Evolutionary conservation across 2,797 vertebrate species (phyloP).

Genomic region (Basileuterus tristriatus): DNA sequence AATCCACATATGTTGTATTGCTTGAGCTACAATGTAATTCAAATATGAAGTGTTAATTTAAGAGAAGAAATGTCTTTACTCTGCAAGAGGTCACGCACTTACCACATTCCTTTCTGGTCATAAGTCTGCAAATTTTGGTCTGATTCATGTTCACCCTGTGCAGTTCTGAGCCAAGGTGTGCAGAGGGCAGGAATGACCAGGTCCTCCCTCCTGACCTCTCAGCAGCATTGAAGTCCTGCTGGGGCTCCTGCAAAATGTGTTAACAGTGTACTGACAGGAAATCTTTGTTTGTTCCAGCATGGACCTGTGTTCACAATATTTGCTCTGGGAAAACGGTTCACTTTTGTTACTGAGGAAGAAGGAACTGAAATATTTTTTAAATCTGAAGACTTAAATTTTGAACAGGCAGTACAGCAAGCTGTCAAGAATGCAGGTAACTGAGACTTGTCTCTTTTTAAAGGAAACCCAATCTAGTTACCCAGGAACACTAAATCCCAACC

Average conservation of each 20-base stretch:
- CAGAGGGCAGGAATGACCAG: neutral
- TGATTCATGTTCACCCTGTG: neutral
- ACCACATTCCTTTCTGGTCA: neutral
- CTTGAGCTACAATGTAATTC: neutral
- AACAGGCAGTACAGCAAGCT: slow-evolving; percentile 79
- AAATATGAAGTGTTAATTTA: neutral
- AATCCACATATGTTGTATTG: neutral
- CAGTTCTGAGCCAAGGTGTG: neutral
- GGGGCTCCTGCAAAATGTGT: neutral
- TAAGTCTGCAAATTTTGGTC: neutral
- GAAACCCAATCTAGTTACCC: neutral
- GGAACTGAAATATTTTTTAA: slow-evolving; percentile 79
- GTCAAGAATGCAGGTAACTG: slow-evolving; percentile 78
- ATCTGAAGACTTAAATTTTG: slow-evolving; percentile 82
- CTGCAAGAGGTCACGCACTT: neutral
- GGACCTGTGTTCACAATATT: slow-evolving; percentile 83
- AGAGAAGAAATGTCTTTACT: neutral
- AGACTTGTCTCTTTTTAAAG: neutral
- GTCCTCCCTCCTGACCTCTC: neutral
- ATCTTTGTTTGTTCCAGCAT: slow-evolving; percentile 67
- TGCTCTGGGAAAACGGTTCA: slow-evolving; percentile 79
- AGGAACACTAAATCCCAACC: neutral
- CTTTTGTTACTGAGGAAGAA: slow-evolving; percentile 83
- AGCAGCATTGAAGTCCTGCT: fast-evolving
- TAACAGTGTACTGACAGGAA: neutral